Evolutionary conservation across 2,888 invertebrate genomes (phyloP), one percentile per base, ranked within the genome.

Genomic region (Rhodophaea formosa): DNA sequence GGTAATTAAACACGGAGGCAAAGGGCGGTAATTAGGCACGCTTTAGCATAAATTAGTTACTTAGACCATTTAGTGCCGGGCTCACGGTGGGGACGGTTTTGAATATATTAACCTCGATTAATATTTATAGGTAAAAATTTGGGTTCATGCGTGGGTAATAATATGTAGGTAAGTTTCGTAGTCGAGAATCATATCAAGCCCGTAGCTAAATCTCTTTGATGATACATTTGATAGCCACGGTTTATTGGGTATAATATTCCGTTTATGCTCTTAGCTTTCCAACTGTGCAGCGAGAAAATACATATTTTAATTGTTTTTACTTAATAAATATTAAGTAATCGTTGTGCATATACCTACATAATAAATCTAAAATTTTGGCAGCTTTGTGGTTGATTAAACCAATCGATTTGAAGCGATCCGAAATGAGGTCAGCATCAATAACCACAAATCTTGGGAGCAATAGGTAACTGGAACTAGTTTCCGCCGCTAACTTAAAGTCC

Each of bases 401-500:
- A 12, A 39, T 39, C n/a, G 39, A 39, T 39, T 12, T 39, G n/a
- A 39, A 16, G 8, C 46, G 8, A 12, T 17, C 12, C 12, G 17
- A 53, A 53, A 23, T 53, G 53, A 30, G 8, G 30, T 53, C 29
- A 14, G 12, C 35, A 49, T 56, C 46, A 35, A 52, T 55, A 53
- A 43, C 59, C 62, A 69, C 64, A 63, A 60, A 61, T 69, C 68
- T 62, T 59, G 62, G 59, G 58, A 63, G 67, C 62, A 70, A 74
- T 72, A 62, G 55, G 53, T 53, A 64, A 49, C 71, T 70, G 58
- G 56, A 69, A 69, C 68, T 66, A 67, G 64, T 66, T 23, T 64
- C 68, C 62, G 56, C 61, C 59, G 60, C 64, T 65, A 71, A 71
- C 71, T 65, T 64, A 72, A 79, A 80, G 64, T 75, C 70, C 74